Evolutionary conservation across 1,140 invertebrate species (phyloP), one percentile per base, ranked within the genome.

Genomic region (Hestina assimilis): DNA sequence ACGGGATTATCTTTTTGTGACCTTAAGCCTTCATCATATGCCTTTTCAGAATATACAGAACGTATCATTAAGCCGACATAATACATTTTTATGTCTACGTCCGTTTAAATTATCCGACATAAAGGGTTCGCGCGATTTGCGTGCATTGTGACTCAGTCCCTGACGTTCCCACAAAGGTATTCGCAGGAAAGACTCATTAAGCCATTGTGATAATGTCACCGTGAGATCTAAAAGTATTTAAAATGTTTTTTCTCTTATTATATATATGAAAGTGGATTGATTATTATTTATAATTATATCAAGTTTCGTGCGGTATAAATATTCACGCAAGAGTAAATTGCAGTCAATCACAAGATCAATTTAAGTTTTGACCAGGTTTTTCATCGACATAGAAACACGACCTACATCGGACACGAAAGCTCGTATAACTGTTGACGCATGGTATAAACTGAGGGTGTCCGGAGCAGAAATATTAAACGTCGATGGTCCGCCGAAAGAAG

Each of bases 401-500:
- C 76, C 84, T 74, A 84, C 84, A 80, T 87, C 48, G 67, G 66
- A 75, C 84, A 86, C 73, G 75, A 87, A 79, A 83, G 75, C 75
- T 66, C 69, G 72, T 58, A 72, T 87, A 83, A 83, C 82, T 84
- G 82, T 85, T 66, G 75, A 74, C 66, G 76, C 69, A 77, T 61
- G 71, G 70, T 74, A 73, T 78, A 79, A 83, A 79, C 70, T 79
- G 69, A 78, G 79, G 75, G 75, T 83, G 71, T 63, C 61, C 57
- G 69, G 48, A 63, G 66, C 67, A 70, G 47, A 60, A 59, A 67
- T 55, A 61, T 78, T 78, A 75, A 66, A 69, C 42, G 56, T 58
- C 71, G 73, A 67, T 77, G 72, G 65, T 69, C 67, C 63, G 66
- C 31, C 66, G 67, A 79, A 85, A 85, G 84, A 87, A 87, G 84